Conservation (phyloP, 1,140 invertebrate genomes). For the Sinella curviseta region DNA sequence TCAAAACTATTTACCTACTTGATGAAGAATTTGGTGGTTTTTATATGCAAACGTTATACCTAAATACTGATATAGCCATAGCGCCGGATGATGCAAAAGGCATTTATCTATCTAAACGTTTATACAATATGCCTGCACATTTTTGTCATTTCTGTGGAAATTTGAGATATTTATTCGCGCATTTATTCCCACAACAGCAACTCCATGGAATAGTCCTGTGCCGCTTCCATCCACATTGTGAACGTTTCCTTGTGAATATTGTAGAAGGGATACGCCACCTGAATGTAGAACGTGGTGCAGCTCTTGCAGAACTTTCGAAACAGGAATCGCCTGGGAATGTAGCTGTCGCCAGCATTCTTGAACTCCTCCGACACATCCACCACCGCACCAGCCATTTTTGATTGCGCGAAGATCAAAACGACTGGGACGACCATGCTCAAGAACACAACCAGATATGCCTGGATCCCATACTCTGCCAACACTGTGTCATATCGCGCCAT, state of each 20-base stretch:
- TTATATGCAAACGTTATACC: no score
- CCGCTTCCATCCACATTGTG: neutral
- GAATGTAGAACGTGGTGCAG: neutral
- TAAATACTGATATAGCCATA: no score
- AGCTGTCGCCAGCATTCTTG: neutral
- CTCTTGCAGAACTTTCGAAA: neutral
- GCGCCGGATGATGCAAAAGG: no score
- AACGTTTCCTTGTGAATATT: neutral
- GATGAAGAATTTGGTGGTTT: no score
- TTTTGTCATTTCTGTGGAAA: neutral
- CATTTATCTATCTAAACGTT: no score
- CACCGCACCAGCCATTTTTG: neutral
- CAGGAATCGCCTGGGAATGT: neutral
- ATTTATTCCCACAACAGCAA: neutral
- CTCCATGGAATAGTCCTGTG: neutral
- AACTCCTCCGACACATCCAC: neutral
- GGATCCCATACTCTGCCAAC: no score
- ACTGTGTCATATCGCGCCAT: no score
- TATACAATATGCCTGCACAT: neutral
- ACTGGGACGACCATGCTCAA: no score
- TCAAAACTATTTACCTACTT: no score
- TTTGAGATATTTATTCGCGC: neutral
- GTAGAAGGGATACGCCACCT: neutral
- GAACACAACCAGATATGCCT: no score
- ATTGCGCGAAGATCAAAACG: neutral